phyloP scores from a whole-genome alignment of 2,113 vertebrate genomes.

The Ptilorrhoa leucosticta region DNA sequence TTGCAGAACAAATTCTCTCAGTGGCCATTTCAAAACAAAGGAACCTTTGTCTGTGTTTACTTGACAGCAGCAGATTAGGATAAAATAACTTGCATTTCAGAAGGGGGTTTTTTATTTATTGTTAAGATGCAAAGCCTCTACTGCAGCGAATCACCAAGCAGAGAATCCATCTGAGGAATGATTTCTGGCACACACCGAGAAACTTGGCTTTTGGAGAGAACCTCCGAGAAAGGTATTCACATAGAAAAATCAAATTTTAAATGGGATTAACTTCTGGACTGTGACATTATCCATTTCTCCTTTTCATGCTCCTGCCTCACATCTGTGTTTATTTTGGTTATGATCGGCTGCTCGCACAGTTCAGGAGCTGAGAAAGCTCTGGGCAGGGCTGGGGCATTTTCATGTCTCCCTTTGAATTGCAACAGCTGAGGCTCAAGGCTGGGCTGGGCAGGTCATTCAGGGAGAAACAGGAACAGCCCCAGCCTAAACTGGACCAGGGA shows the following conservation, averaged over 20 bases:
- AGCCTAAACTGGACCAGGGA: background rate
- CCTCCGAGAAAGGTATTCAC: background rate
- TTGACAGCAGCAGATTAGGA: slow-evolving; percentile 28
- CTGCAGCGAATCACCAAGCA: background rate
- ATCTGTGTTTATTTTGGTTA: background rate
- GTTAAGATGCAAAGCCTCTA: background rate
- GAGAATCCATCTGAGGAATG: background rate
- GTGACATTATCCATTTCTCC: background rate
- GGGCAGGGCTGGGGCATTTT: background rate
- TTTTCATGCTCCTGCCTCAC: background rate
- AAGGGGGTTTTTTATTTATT: background rate
- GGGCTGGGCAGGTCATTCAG: background rate
- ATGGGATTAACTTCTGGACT: slow-evolving; percentile 24
- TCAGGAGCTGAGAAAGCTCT: background rate
- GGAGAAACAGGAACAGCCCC: background rate
- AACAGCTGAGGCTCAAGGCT: background rate
- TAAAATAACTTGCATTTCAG: slow-evolving; percentile 30
- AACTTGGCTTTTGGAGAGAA: background rate
- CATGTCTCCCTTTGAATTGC: background rate
- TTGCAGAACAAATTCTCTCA: background rate
- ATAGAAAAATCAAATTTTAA: slow-evolving; percentile 10
- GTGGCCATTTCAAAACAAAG: slow-evolving; percentile 28
- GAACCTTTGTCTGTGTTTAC: slow-evolving; percentile 10
- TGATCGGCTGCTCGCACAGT: background rate
- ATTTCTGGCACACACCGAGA: background rate